Conservation (phyloP, 1,140 invertebrate species). For the Drosophila carrolli region DNA sequence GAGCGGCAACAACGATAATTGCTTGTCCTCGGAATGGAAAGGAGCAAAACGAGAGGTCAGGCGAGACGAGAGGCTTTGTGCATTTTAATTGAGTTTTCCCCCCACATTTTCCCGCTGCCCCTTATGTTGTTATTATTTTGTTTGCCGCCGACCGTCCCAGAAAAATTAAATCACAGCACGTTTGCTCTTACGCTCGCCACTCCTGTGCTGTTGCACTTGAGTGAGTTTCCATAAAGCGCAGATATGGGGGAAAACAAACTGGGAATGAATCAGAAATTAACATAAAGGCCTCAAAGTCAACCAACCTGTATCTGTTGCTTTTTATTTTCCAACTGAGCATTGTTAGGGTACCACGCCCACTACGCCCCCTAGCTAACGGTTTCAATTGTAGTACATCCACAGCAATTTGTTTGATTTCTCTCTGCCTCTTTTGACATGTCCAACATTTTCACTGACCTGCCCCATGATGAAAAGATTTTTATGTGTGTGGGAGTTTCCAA, state of each 20-base stretch:
- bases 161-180: slow-evolving; percentile 77
- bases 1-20: slow-evolving; percentile 37
- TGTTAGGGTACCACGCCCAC: slow-evolving; percentile 54
- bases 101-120: slow-evolving; percentile 15
- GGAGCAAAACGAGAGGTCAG: slow-evolving; percentile 12
- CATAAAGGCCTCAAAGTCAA: slow-evolving; percentile 64
- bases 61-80: slow-evolving; percentile 72
- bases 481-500: slow-evolving; percentile 20
- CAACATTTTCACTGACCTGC: slow-evolving; percentile 74
- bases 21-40: slow-evolving; percentile 32
- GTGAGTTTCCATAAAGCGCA: slow-evolving; percentile 73
- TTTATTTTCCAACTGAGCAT: slow-evolving; percentile 23
- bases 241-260: slow-evolving; percentile 43
- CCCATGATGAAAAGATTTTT: slow-evolving; percentile 37
- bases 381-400: slow-evolving; percentile 44
- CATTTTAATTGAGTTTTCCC: slow-evolving; percentile 78
- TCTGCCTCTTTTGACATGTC: slow-evolving; percentile 33
- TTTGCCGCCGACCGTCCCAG: slow-evolving; percentile 35
- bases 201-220: slow-evolving; percentile 58
- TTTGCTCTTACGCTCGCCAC: slow-evolving; percentile 23
- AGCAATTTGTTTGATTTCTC: slow-evolving; percentile 65
- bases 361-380: slow-evolving; percentile 26
- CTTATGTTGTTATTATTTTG: slow-evolving; percentile 5
- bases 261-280: slow-evolving; percentile 67
- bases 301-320: slow-evolving; percentile 39